Base-by-base conservation (phyloP, 2,888 invertebrate genomes). In the Boloria selene region DNA sequence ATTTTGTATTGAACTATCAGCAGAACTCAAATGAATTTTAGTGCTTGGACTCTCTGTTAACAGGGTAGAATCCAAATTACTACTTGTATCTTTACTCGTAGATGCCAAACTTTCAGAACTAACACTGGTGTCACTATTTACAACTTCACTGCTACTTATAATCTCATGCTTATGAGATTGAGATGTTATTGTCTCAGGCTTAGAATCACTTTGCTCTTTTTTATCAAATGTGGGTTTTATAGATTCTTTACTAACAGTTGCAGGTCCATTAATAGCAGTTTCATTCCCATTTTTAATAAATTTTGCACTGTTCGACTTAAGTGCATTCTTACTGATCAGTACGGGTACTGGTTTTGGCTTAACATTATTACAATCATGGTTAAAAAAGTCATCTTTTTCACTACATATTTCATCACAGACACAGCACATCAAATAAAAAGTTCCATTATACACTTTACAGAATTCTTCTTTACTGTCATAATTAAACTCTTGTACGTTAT, bases 341-440 rank as follows among this genome's bases (percentile, higher is more conserved):
- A 92, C 84, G 78, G 92, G 91, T 80, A 91, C 89, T 74, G 92
- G 92, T 84, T 84, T 90, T 13, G 92, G 91, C 74, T 87, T 91
- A 42, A 90, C 77, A 80, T 90, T 90, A 75, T 89, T 88, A 79
- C 96, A 97, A 79, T 94, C 93, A 81, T 97, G 97, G 77, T 94
- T 94, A 72, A 94, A 95, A 86, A 96, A 96, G 81, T 95, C 94
- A 82, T 96, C 96, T 74, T 94, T 93, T 79, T 96, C 96, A 72
- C 93, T 94, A 84, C 96, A 97, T 47, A 96, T 94, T 81, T 95
- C 94, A 83, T 96, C 96, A 88, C 97, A 97, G 47, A 93, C 94
- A 88, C 96, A 96, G 81, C 97, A 97, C 91, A 96, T 95, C 70
- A 97, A 89, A 84, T 95, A 96, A 76, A 96, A 94, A 2, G 95